Evolutionary conservation across 2,113 vertebrate species (phyloP).

Genomic region (Limanda limanda): DNA sequence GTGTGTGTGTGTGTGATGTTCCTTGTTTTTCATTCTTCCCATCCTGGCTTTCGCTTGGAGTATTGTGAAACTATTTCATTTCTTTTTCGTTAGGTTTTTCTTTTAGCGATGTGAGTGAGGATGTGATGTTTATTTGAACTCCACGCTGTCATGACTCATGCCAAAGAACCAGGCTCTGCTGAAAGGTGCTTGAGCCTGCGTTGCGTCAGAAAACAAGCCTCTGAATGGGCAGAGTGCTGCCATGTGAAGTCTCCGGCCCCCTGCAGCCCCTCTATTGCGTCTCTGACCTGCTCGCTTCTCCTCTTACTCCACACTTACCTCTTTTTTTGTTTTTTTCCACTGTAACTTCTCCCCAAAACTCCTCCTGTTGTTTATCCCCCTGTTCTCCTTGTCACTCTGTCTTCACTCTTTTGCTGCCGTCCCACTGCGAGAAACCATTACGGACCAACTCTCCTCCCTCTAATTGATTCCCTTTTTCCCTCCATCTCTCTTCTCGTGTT

Average conservation of each 20-base stretch:
- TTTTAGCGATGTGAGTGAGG: neutral
- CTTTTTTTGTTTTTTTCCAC: conserved; percentile 7
- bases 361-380: conserved; percentile 61
- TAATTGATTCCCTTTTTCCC: conserved; percentile 81
- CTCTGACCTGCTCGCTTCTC: conserved; percentile 52
- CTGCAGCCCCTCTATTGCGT: conserved; percentile 52
- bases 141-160: conserved; percentile 26
- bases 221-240: conserved; percentile 54
- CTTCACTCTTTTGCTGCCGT: conserved; percentile 45
- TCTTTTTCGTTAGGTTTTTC: neutral
- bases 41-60: neutral
- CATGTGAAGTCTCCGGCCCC: conserved; percentile 58
- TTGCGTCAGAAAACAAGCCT: conserved; percentile 75
- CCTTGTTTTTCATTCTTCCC: neutral
- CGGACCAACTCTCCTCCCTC: conserved; percentile 76
- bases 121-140: conserved; percentile 40
- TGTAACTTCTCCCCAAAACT: conserved; percentile 47
- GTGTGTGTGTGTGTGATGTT: neutral
- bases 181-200: conserved; percentile 57
- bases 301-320: conserved; percentile 55
- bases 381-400: conserved; percentile 33
- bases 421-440: conserved; percentile 83
- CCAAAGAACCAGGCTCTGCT: conserved; percentile 19
- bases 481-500: conserved; percentile 51
- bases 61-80: neutral